Evolutionary conservation across 2,113 vertebrate species (phyloP).

Genomic region (Epinephelus moara): DNA sequence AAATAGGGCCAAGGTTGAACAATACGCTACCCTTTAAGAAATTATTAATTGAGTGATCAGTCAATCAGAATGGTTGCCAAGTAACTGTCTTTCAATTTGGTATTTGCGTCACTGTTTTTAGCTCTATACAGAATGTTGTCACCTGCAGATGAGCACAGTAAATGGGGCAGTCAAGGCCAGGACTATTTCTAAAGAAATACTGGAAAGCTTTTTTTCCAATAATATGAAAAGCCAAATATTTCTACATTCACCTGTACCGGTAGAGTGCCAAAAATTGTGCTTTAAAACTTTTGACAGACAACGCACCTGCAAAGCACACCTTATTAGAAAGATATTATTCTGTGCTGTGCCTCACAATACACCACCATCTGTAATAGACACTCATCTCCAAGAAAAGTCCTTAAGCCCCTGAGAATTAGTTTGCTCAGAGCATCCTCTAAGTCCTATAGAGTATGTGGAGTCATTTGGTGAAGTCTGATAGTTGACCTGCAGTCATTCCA

Average conservation of each 20-base stretch:
- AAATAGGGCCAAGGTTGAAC: no score
- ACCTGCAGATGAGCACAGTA: no score
- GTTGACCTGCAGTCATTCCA: neutral
- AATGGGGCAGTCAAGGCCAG: no score
- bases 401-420: slow-evolving; percentile 43
- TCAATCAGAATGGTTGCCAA: no score
- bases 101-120: no score
- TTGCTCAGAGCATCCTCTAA: slow-evolving; percentile 17
- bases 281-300: slow-evolving; percentile 19
- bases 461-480: slow-evolving; percentile 1
- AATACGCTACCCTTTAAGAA: no score
- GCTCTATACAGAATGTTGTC: no score
- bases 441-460: neutral
- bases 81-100: no score
- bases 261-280: neutral
- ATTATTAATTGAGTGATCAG: no score
- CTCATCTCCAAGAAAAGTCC: slow-evolving; percentile 13
- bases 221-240: neutral
- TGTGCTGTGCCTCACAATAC: neutral
- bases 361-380: neutral
- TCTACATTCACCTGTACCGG: neutral
- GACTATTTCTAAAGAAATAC: no score
- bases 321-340: neutral
- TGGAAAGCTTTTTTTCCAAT: no score
- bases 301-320: neutral